phyloP scores from a whole-genome alignment of 2,797 vertebrate genomes.

The Oceanodroma leucorhoa region DNA sequence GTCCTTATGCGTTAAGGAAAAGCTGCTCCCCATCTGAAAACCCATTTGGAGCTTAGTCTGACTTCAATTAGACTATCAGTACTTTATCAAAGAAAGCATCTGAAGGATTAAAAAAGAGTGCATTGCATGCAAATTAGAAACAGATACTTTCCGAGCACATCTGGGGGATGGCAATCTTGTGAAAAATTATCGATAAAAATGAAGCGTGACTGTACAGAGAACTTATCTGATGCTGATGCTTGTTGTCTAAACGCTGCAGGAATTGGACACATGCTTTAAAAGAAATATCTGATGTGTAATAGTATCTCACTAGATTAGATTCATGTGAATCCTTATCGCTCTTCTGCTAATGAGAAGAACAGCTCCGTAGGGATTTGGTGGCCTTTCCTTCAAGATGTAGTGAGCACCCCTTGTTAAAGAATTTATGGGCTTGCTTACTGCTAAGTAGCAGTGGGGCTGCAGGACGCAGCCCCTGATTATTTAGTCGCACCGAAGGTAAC shows the following conservation, averaged over 20 bases:
- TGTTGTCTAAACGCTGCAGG: conserved; percentile 38
- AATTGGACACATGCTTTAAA: conserved; percentile 31
- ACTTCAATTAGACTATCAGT: conserved; percentile 25
- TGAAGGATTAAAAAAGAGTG: neutral
- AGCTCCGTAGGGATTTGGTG: conserved; percentile 16
- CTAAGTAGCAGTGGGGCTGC: neutral
- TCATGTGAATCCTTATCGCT: neutral
- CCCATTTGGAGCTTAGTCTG: neutral
- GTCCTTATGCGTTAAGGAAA: neutral
- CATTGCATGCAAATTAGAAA: conserved; percentile 30
- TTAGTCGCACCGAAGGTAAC: neutral
- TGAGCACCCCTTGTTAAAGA: neutral
- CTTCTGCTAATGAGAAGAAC: conserved; percentile 22
- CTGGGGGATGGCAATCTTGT: neutral
- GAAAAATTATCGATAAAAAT: conserved; percentile 31
- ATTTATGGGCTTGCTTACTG: neutral
- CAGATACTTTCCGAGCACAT: neutral
- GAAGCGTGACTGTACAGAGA: neutral
- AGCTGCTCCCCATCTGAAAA: neutral
- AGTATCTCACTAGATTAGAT: conserved; percentile 20
- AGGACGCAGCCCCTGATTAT: neutral
- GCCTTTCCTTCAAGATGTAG: neutral
- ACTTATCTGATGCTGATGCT: conserved; percentile 33
- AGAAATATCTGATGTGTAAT: conserved; percentile 24
- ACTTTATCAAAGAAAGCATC: conserved; percentile 19